Base-by-base conservation (phyloP, 2,888 invertebrate species). In the Leptinotarsa rubiginosa region DNA sequence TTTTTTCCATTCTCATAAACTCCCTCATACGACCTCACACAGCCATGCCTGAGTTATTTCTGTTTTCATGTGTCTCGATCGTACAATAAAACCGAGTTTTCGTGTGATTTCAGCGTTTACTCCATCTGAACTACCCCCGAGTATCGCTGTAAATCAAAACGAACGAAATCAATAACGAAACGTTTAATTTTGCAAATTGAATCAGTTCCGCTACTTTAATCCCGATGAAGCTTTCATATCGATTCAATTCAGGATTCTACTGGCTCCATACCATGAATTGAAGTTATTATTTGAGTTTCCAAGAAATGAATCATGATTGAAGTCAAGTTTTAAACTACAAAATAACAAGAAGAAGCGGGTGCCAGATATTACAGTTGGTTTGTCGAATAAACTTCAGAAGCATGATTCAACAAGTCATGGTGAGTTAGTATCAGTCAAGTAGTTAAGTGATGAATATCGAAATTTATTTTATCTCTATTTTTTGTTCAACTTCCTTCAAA, bases 161-260 rank as follows among this genome's bases (percentile, higher is more conserved):
- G 67, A 66, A 70, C 50, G 67, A 66, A 75, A 75, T 72, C 65
- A 65, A 76, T 73, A 75, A 31, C 69, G 69, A 69, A 72, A 71
- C 76, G 74, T 75, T 78, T 77, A 77, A 79, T 79, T 79, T 78
- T 67, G 71, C 79, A 78, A 80, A 80, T 79, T 78, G 77, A 79
- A 75, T 80, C 76, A 76, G 76, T 74, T 75, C 77, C 75, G 73
- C 75, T 75, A 78, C 78, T 78, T 78, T 77, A 72, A 77, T 78
- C 77, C 73, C 68, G 75, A 79, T 72, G 74, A 67, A 75, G 74
- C 74, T 73, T 75, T 71, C 72, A 68, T 70, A 77, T 74, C 80
- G 74, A 78, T 77, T 69, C 78, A 75, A 81, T 79, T 81, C 79
- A 76, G 76, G 75, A 66, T 69, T 77, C 75, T 75, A 77, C 79